Evolutionary conservation across 1,140 invertebrate genomes (phyloP).

Genomic region (Heliconius nattereri): DNA sequence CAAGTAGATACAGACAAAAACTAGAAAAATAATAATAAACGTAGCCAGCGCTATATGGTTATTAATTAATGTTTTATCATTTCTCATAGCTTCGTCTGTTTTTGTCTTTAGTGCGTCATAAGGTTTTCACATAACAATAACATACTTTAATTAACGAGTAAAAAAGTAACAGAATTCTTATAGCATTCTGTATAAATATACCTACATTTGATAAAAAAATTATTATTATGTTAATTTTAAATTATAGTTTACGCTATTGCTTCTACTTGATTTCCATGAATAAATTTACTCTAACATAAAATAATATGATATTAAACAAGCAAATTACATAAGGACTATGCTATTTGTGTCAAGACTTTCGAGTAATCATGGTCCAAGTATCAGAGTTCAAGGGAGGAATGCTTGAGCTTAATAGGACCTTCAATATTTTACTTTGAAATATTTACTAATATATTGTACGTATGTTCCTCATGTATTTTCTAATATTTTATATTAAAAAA

Average conservation of each 20-base stretch:
- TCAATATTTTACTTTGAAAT: neutral
- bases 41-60: neutral
- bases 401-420: neutral
- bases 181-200: neutral
- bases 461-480: neutral
- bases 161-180: neutral
- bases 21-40: neutral
- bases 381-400: constrained; percentile 38
- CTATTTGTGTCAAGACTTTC: constrained; percentile 40
- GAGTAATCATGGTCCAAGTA: constrained; percentile 36
- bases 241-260: neutral
- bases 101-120: neutral
- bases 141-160: neutral
- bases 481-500: neutral
- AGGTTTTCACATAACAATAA: neutral
- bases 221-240: neutral
- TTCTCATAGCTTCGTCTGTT: neutral
- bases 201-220: no score
- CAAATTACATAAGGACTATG: constrained; percentile 30
- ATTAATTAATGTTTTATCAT: neutral
- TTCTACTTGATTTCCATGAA: neutral
- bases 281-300: constrained; percentile 3
- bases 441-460: neutral
- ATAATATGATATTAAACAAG: constrained; percentile 22
- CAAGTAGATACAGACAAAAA: neutral